Base-by-base conservation (phyloP, 2,888 invertebrate genomes). In the Hydroisotoma schaefferi region DNA sequence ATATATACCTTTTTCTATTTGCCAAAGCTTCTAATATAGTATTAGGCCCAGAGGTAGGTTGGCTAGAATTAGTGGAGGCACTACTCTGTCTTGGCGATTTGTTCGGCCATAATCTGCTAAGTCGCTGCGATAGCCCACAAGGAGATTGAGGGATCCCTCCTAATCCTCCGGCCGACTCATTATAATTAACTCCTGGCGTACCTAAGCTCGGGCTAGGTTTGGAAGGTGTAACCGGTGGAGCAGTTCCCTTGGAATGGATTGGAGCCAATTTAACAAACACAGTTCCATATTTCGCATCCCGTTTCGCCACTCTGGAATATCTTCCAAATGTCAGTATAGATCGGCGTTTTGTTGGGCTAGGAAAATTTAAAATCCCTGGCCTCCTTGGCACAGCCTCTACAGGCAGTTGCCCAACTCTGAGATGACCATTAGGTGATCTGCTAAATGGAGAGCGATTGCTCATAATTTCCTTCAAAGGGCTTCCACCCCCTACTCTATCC, bases 231-330 rank as follows among this genome's bases (percentile, higher is more conserved):
- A 48, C 28, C 2, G 56, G 48, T 18, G 52, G 54, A 20, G 58
- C 55, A 49, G 49, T 27, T 10, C 60, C 49, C 37, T 57, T 54
- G 26, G 54, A 57, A 27, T 67, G 67, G 10, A 67, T 59, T 2
- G 69, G 65, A 12, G 67, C 67, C 20, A 69, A 49, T n/a, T 61
- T 61, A 23, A 69, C 60, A 46, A 57, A 69, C 15, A 61, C 61
- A 6, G 61, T 63, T 8, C 60, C 52, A 37, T 27, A 49, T 33
- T 57, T 53, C 38, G 61, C 33, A n/a, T 63, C 59, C 15, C 57
- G 38, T 44, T 37, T 59, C 28, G 52, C 47, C 2, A 57, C 22
- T n/a, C 53, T 52, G 1, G 61, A 57, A 2, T 52, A 57, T 15
- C 52, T 52, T n/a, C 53, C 53, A 40, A 28, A 48, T 23, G 49